Evolutionary conservation across 2,797 vertebrate species (phyloP).

Genomic region (Cyprinodon diabolis): DNA sequence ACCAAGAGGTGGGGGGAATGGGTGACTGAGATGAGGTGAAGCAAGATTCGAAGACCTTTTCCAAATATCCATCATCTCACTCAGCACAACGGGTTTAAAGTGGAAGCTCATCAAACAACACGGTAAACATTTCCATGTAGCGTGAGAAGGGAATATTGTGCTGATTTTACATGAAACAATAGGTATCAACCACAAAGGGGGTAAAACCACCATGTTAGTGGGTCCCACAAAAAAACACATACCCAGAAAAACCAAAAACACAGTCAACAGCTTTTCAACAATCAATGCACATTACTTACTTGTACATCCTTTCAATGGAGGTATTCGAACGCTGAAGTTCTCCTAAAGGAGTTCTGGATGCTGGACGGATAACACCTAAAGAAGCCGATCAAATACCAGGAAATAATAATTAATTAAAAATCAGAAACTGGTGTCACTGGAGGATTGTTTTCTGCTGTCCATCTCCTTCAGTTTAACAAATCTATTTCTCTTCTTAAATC

Average conservation of each 20-base stretch:
- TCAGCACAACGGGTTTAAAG: constrained; percentile 33
- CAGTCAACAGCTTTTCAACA: constrained; percentile 27
- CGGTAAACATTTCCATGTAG: constrained; percentile 18
- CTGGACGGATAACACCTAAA: constrained; percentile 85
- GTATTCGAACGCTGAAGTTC: constrained; percentile 87
- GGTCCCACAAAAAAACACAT: constrained; percentile 5
- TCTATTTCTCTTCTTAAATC: constrained; percentile 25
- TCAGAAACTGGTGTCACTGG: not conserved
- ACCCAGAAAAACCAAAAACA: constrained; percentile 29
- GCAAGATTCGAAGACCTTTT: constrained; percentile 24
- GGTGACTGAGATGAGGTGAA: constrained; percentile 51
- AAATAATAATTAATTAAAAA: not conserved
- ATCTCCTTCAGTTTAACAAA: constrained; percentile 22
- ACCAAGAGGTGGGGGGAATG: constrained; percentile 66
- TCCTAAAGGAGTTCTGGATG: constrained; percentile 84
- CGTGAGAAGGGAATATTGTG: constrained; percentile 1
- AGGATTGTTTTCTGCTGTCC: constrained; percentile 1
- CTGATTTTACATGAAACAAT: constrained; percentile 9
- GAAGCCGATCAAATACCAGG: constrained; percentile 15
- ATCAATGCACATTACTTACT: constrained; percentile 81
- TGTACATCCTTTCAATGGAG: constrained; percentile 89
- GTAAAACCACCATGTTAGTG: constrained; percentile 13
- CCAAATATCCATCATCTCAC: constrained; percentile 44
- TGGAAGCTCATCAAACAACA: constrained; percentile 38
- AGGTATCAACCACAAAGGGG: constrained; percentile 25